Base-by-base conservation (phyloP, 2,797 vertebrate genomes). In the Gadopsis bispinosus region DNA sequence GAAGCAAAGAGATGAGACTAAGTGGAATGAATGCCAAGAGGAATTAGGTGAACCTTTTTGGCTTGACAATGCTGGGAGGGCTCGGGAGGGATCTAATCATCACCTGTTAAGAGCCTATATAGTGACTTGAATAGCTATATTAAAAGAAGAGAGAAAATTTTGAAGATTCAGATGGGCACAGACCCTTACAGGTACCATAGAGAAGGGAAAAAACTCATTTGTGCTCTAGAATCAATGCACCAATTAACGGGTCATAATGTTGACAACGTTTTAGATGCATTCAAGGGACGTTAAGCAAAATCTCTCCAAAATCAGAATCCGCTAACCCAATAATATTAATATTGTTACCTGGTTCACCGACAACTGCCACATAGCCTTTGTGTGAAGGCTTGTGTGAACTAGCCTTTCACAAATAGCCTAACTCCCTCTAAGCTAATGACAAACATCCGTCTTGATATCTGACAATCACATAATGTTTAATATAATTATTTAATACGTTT, bases 11-110 rank as follows among this genome's bases (percentile, higher is more conserved):
- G 60, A 69, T 56, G 76, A 80, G 79, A 73, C 73, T 77, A 80
- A 82, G 85, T 77, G 74, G 74, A 87, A 69, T 79, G 88, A 85
- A 87, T 80, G 89, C 80, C 88, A 90, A 84, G 79, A 89, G 69
- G 84, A 89, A 89, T 88, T 84, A 86, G 71, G 73, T 71, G 71
- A 88, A 79, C 67, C 64, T 22, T 80, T 84, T 80, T 80, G 83
- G 75, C 74, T 73, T 66, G 78, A 83, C 85, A 83, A 73, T 83
- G 75, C 67, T 73, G 59, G 55, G 79, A 69, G 70, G 80, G 69
- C 51, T 72, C 43, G 5, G 74, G 69, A 71, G 77, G 73, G 74
- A 80, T 83, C 77, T 79, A 61, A 86, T 88, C 76, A 83, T 85
- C 81, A 85, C 80, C 73, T 79, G 71, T 89, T 86, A 83, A 71